These are phyloP conservation scores for Cordilura impudica DNA, from an alignment of 2,888 invertebrate species.

Conservation along the genomic window DNA sequence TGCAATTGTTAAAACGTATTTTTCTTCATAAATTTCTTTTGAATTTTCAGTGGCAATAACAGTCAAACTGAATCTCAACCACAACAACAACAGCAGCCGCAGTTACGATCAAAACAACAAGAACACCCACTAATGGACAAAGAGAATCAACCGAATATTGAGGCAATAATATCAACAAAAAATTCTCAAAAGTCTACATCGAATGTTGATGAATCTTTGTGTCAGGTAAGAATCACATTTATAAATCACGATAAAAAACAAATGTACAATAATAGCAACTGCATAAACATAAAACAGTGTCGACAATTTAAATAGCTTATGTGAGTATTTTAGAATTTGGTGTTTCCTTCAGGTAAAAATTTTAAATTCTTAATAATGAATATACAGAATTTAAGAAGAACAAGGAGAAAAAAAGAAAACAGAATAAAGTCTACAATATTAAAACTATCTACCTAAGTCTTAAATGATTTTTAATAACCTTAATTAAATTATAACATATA, in stretches of 20 bases:
- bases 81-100: constrained; percentile 11
- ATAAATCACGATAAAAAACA: neutral
- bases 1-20: neutral
- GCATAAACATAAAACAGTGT: neutral
- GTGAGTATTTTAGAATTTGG: no score
- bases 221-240: constrained; percentile 39
- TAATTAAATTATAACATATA: no score
- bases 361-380: no score
- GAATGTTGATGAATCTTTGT: constrained; percentile 41
- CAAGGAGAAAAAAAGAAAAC: no score
- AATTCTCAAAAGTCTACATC: constrained; percentile 38
- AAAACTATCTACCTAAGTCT: no score
- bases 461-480: no score
- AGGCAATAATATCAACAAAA: constrained; percentile 33
- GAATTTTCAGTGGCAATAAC: constrained; percentile 53
- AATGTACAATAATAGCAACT: neutral
- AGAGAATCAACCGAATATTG: constrained; percentile 52
- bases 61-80: constrained; percentile 50
- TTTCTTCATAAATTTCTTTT: constrained; percentile 16
- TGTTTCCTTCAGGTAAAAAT: no score
- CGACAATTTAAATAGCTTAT: no score
- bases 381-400: no score
- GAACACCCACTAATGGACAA: constrained; percentile 58
- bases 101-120: constrained; percentile 18
- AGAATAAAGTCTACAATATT: no score